Base-by-base conservation (phyloP, 2,797 vertebrate genomes). In the Staurois parvus region DNA sequence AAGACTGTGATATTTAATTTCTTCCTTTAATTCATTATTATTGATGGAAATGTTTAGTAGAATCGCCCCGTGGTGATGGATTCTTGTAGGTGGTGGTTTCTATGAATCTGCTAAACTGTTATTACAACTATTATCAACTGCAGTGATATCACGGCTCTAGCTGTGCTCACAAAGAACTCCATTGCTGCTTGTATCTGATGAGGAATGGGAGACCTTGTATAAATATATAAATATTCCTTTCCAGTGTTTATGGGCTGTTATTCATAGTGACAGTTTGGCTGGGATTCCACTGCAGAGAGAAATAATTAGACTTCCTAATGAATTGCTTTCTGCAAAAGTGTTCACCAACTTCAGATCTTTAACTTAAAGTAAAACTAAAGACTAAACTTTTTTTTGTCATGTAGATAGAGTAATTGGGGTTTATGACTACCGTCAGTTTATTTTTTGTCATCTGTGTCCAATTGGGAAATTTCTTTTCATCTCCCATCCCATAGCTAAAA, bases 271-370 rank as follows among this genome's bases (percentile, higher is more conserved):
- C 34, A 69, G 37, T 79, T 34, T 68, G 32, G 76, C 45, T 82
- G n/a, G 29, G 19, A 42, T 45, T 73, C 40, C 17, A 15, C 56
- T 82, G 56, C 34, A 56, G 70, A 64, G 34, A 75, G 40, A 32
- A 30, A 76, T 52, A 76, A 34, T 68, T 30, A 52, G 7, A 67
- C 15, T 68, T 76, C 64, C 19, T 26, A 67, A 83, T 76, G 21
- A 52, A 76, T 75, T 34, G 15, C 62, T 75, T 32, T 83, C 72
- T 26, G 30, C 64, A n/a, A n/a, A 45, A 17, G 81, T 76, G 72
- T 68, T 76, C 59, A 76, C 19, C 17, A 30, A 19, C 24, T 74
- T 40, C 74, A 32, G 29, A n/a, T 48, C 40, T 19, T 15, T 7
- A 30, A 19, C 29, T 56, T 76, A 59, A 34, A 62, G 59, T 5